These are phyloP conservation scores for Ornithoptera alexandrae DNA, from an alignment of 2,888 invertebrate genomes.

Conservation along the genomic window DNA sequence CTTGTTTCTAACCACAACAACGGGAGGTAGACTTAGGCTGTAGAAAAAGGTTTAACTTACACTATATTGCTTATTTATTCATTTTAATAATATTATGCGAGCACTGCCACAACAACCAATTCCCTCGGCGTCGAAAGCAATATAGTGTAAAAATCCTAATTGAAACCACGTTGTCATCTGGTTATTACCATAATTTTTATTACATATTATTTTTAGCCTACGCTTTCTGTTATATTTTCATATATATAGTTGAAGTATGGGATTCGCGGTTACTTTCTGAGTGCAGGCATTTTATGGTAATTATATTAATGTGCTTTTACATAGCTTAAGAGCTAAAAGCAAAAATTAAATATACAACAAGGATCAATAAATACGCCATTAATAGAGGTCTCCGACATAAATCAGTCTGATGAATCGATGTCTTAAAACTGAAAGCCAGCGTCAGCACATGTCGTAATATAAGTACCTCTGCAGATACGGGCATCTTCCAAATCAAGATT, in stretches of 20 bases:
- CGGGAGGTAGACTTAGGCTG: too few relatives aligned
- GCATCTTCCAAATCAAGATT: slow-evolving; percentile 23
- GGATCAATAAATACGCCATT: neutral
- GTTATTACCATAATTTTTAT: too few relatives aligned
- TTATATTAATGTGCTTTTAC: neutral
- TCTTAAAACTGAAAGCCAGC: slow-evolving; percentile 16
- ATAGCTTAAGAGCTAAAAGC: neutral
- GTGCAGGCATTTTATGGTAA: neutral
- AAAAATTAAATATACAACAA: neutral
- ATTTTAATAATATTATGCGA: too few relatives aligned
- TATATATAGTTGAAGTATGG: too few relatives aligned
- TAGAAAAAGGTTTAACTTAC: too few relatives aligned
- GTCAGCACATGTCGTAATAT: slow-evolving; percentile 16
- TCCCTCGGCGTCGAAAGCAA: too few relatives aligned
- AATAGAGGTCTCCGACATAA: slow-evolving; percentile 3
- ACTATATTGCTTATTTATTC: too few relatives aligned
- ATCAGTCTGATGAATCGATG: slow-evolving; percentile 23
- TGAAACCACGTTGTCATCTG: too few relatives aligned
- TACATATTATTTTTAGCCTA: too few relatives aligned
- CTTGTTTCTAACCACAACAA: too few relatives aligned
- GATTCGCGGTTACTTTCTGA: neutral
- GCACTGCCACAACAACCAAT: too few relatives aligned
- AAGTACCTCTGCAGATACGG: slow-evolving; percentile 19
- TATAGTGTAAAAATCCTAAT: too few relatives aligned
- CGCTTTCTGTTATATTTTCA: neutral